Percentiles rank a stretch among this genome's conserved stretches.
Conservation (phyloP, 92 coral and sea anemone species). For the Pocillopora grandis region DNA sequence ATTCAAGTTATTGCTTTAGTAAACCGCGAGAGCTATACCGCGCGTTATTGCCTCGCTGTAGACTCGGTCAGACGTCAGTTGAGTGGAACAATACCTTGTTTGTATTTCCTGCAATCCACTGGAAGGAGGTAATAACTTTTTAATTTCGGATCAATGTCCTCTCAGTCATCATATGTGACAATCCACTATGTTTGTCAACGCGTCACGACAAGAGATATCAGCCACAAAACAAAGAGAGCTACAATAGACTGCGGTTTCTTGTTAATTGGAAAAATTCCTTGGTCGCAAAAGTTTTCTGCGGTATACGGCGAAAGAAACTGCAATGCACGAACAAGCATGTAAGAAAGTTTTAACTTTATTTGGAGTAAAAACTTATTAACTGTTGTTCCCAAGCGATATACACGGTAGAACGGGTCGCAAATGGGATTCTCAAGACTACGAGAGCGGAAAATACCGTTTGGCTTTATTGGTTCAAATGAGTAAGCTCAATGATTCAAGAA, state of each 20-base stretch:
- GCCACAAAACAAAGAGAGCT: constrained; percentile 18
- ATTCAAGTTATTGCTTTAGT: constrained; percentile 19
- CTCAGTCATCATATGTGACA: constrained; percentile 76
- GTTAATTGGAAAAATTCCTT: constrained; percentile 21
- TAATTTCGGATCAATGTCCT: constrained; percentile 91
- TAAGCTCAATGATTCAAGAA: too few relatives aligned
- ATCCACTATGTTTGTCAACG: constrained; percentile 30
- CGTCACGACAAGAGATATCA: neutral
- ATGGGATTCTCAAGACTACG: too few relatives aligned
- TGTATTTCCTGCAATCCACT: constrained; percentile 75
- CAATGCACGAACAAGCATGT: neutral
- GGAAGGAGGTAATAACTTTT: constrained; percentile 87
- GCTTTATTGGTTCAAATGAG: too few relatives aligned
- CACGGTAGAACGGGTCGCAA: neutral
- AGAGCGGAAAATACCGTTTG: too few relatives aligned
- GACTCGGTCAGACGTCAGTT: constrained; percentile 24
- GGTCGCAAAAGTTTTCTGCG: neutral
- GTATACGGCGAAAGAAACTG: neutral
- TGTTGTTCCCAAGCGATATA: neutral
- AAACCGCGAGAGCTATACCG: constrained; percentile 30
- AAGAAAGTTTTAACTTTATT: neutral
- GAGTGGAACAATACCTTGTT: constrained; percentile 65
- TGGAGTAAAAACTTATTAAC: neutral
- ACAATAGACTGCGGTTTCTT: constrained; percentile 13
- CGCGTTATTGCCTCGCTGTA: constrained; percentile 8